A percentile compares a stretch with the other conserved stretches of the same genome.
These are phyloP conservation scores for Agrotis exclamationis DNA, from an alignment of 2,888 invertebrate species.

Conservation along the genomic window DNA sequence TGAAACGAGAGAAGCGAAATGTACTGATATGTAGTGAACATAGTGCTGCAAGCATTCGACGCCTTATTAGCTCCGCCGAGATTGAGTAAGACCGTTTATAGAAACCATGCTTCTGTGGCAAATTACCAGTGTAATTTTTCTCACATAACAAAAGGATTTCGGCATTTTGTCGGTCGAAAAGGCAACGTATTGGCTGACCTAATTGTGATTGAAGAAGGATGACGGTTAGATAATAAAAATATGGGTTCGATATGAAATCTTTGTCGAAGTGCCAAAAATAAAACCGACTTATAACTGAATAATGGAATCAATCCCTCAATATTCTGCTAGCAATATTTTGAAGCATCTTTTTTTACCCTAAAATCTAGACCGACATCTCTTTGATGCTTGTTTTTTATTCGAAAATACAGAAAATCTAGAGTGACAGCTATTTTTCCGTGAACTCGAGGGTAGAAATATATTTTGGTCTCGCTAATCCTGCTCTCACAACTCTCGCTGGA, in stretches of 20 bases:
- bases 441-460: conserved; percentile 21
- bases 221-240: conserved; percentile 16
- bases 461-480: conserved; percentile 32
- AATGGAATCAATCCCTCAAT: neutral
- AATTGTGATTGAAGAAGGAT: conserved; percentile 30
- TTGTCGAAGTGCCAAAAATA: conserved; percentile 6
- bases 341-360: neutral
- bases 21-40: conserved; percentile 17
- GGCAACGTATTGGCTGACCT: neutral
- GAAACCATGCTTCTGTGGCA: conserved; percentile 4
- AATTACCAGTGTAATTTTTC: neutral
- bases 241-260: neutral
- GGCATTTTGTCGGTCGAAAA: neutral
- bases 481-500: conserved; percentile 19
- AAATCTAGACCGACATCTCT: neutral
- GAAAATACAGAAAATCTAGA: neutral
- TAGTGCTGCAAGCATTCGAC: conserved; percentile 26
- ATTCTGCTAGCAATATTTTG: neutral
- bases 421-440: neutral
- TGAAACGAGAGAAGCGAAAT: conserved; percentile 32
- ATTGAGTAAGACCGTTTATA: conserved; percentile 28
- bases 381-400: conserved; percentile 7
- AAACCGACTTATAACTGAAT: conserved; percentile 1
- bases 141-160: neutral
- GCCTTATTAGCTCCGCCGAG: conserved; percentile 36